A percentile compares a stretch with the other conserved stretches of the same genome.
phyloP scores from a whole-genome alignment of 2,888 invertebrate genomes.

The Incurvaria masculella region DNA sequence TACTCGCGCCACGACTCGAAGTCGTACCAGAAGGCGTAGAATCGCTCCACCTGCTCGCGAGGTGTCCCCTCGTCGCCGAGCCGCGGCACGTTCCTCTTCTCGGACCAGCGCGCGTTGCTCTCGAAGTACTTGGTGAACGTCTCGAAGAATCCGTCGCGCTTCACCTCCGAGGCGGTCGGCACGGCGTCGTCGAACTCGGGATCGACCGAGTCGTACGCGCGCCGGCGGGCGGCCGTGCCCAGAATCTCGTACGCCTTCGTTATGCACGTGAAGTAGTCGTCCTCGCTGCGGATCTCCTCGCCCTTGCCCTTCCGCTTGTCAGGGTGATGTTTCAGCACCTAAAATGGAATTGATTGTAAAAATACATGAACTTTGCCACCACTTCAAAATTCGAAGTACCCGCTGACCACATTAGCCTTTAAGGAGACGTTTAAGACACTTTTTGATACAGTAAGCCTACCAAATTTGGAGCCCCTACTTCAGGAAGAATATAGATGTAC shows the following conservation, averaged over 20 bases:
- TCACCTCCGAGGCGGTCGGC: slow-evolving; percentile 72
- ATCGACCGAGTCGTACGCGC: slow-evolving; percentile 96
- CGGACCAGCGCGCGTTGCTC: slow-evolving; percentile 88
- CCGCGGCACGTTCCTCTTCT: slow-evolving; percentile 78
- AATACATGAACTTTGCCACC: too few relatives aligned
- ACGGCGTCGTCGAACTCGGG: slow-evolving; percentile 88
- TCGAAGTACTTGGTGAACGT: slow-evolving; percentile 66
- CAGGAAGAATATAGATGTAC: too few relatives aligned
- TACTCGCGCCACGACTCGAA: slow-evolving; percentile 99
- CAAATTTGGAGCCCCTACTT: too few relatives aligned
- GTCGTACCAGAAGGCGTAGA: slow-evolving; percentile 98
- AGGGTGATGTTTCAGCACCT: slow-evolving; percentile 91
- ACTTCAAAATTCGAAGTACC: too few relatives aligned
- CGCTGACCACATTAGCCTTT: too few relatives aligned
- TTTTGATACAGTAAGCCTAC: too few relatives aligned
- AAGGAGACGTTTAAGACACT: too few relatives aligned
- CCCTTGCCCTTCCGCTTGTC: slow-evolving; percentile 94
- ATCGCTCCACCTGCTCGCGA: slow-evolving; percentile 83
- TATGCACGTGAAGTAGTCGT: slow-evolving; percentile 98
- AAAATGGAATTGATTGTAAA: too few relatives aligned
- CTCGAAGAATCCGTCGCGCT: slow-evolving; percentile 73
- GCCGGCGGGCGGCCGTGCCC: slow-evolving; percentile 75
- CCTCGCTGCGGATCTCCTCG: slow-evolving; percentile 82
- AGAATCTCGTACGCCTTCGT: slow-evolving; percentile 94
- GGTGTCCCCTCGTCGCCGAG: slow-evolving; percentile 75